phyloP scores from a whole-genome alignment of 2,113 vertebrate species.

The Scopus umbretta region DNA sequence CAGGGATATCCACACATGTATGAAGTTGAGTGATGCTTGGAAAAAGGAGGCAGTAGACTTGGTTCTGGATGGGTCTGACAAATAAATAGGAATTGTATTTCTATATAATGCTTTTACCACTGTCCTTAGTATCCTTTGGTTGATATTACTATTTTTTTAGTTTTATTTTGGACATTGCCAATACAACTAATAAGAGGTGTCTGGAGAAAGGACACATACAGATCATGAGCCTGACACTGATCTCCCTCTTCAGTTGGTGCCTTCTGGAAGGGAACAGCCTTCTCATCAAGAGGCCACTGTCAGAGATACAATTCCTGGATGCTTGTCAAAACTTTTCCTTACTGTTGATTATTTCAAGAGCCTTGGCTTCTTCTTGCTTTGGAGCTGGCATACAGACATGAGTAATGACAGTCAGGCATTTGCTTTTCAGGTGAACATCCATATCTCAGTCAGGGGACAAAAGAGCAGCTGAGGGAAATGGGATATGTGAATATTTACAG shows the following conservation, averaged over 20 bases:
- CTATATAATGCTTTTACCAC: background rate
- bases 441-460: conserved; percentile 1
- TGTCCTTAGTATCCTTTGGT: background rate
- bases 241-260: background rate
- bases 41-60: background rate
- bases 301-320: background rate
- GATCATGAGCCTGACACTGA: background rate
- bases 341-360: background rate
- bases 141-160: background rate
- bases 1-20: background rate
- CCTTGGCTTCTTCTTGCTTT: conserved; percentile 6
- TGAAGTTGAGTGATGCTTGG: background rate
- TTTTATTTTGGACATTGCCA: background rate
- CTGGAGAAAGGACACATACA: background rate
- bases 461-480: background rate
- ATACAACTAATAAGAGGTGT: background rate
- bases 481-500: conserved; percentile 7
- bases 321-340: background rate
- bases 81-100: background rate
- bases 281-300: background rate
- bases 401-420: conserved; percentile 31
- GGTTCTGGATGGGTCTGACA: background rate
- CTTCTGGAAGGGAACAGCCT: background rate
- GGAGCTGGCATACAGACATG: conserved; percentile 6
- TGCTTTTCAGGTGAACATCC: conserved; percentile 46